Conservation (phyloP, 2,113 vertebrate genomes). For the Cisticola juncidis region DNA sequence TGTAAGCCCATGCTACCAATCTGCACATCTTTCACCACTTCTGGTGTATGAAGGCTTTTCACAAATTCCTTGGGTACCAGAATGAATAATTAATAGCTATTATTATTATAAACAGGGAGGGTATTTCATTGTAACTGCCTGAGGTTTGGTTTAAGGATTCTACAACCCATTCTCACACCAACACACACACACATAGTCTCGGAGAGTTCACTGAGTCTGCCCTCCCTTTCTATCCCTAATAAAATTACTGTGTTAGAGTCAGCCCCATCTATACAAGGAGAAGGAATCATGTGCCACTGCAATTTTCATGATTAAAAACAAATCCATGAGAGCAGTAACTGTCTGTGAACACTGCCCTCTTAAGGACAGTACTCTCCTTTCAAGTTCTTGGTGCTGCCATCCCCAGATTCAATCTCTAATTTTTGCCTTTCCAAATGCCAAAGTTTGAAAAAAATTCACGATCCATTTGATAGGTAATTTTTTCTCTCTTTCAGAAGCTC, state of each 20-base stretch:
- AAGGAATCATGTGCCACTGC: neutral
- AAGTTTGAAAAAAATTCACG: neutral
- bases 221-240: neutral
- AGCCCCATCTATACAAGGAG: neutral
- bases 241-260: neutral
- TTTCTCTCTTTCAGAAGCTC: neutral
- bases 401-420: neutral
- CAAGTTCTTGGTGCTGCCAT: neutral
- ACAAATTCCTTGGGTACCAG: neutral
- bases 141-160: neutral
- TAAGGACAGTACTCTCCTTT: neutral
- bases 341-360: neutral
- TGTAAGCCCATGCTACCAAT: neutral
- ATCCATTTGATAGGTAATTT: neutral
- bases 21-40: neutral
- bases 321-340: neutral
- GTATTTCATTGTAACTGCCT: neutral
- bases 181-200: neutral
- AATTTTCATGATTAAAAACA: neutral
- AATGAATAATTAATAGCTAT: neutral
- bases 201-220: neutral
- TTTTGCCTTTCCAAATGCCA: neutral
- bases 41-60: neutral
- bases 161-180: neutral
- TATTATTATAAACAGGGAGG: neutral